A percentile compares a stretch with the other conserved stretches of the same genome.
phyloP scores from a whole-genome alignment of 2,797 vertebrate genomes.

The Semotilus atromaculatus region DNA sequence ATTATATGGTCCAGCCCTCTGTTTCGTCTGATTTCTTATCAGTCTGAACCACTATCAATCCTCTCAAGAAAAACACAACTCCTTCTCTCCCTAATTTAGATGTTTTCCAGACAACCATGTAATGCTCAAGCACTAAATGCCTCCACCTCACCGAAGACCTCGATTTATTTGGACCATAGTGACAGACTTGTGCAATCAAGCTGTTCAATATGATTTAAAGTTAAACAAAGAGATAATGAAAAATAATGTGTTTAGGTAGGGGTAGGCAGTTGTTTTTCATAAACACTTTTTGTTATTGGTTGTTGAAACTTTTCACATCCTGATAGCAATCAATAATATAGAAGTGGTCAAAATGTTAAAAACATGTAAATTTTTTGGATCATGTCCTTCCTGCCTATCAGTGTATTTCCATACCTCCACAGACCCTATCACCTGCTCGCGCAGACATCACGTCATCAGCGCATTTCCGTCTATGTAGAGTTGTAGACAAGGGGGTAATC shows the following conservation, averaged over 20 bases:
- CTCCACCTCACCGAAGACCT: conserved; percentile 45
- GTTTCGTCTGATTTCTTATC: conserved; percentile 51
- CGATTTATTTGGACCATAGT: conserved; percentile 43
- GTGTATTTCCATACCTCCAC: background rate
- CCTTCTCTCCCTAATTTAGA: conserved; percentile 51
- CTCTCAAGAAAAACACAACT: conserved; percentile 51
- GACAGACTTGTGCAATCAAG: conserved; percentile 53
- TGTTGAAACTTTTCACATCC: background rate
- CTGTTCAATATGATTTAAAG: conserved; percentile 49
- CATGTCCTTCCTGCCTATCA: background rate
- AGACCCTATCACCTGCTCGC: background rate
- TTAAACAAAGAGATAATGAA: conserved; percentile 51
- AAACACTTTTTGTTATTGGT: background rate
- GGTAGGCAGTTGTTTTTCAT: background rate
- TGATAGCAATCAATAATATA: background rate
- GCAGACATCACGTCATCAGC: background rate
- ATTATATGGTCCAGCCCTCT: conserved; percentile 23
- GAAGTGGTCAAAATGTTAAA: background rate
- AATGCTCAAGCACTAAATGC: conserved; percentile 40
- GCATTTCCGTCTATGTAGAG: background rate
- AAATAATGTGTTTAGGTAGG: conserved; percentile 16
- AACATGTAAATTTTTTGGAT: background rate
- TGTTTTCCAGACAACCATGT: conserved; percentile 60
- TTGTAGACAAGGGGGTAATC: too few relatives aligned
- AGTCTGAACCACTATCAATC: conserved; percentile 45